Evolutionary conservation across 2,888 invertebrate species (phyloP).

Genomic region (Polydrusus pterygomalis): DNA sequence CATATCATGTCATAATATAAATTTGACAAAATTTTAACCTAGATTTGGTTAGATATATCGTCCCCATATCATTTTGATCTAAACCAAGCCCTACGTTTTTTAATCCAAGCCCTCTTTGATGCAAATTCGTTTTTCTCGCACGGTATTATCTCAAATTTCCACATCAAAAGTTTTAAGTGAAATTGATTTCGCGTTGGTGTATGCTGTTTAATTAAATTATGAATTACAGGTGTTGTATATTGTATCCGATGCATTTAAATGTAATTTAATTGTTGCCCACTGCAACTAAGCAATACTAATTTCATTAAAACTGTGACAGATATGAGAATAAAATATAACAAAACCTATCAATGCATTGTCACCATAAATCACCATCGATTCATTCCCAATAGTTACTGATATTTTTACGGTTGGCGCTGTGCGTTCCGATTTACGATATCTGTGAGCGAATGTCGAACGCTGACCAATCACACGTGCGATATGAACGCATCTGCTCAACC

Average conservation of each 20-base stretch:
- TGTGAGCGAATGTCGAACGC: conserved; percentile 51
- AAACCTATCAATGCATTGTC: conserved; percentile 62
- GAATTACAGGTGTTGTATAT: too few relatives aligned
- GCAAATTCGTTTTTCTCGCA: too few relatives aligned
- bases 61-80: too few relatives aligned
- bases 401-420: conserved; percentile 66
- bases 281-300: conserved; percentile 22
- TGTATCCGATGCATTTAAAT: background rate
- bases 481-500: conserved; percentile 68
- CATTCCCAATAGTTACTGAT: conserved; percentile 68
- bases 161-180: too few relatives aligned
- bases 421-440: conserved; percentile 47
- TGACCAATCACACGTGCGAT: conserved; percentile 68
- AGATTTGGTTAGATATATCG: too few relatives aligned
- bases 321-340: conserved; percentile 64
- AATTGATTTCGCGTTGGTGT: too few relatives aligned
- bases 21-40: too few relatives aligned
- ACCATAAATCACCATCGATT: conserved; percentile 69
- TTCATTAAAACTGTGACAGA: conserved; percentile 58
- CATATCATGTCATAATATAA: too few relatives aligned
- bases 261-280: background rate
- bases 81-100: too few relatives aligned
- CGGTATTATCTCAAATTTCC: too few relatives aligned
- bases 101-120: too few relatives aligned
- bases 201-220: too few relatives aligned